Evolutionary conservation across 2,797 vertebrate genomes (phyloP).

Genomic region (Hypotaenidia okinawae): DNA sequence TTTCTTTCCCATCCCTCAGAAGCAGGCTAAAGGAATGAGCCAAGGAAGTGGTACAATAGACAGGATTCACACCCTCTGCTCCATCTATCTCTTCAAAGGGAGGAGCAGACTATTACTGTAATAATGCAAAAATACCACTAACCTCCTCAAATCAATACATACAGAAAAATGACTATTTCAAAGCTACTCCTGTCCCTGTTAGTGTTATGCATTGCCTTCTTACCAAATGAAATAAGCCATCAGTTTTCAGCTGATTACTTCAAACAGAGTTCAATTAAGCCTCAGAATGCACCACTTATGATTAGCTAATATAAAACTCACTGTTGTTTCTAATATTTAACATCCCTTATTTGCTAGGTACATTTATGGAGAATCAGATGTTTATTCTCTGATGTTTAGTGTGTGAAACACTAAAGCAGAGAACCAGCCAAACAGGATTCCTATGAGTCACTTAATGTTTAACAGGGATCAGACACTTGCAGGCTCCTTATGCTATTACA

Average conservation of each 20-base stretch:
- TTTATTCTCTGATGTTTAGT: neutral
- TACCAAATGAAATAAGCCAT: neutral
- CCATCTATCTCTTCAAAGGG: neutral
- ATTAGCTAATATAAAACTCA: neutral
- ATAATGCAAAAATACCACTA: neutral
- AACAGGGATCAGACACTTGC: neutral
- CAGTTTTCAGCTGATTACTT: neutral
- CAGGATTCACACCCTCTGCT: neutral
- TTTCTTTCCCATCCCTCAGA: neutral
- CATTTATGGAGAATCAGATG: neutral
- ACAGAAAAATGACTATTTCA: neutral
- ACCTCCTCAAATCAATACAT: neutral
- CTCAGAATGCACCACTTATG: neutral
- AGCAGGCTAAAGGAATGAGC: neutral
- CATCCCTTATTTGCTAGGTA: neutral
- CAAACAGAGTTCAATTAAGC: neutral
- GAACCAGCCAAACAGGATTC: conserved; percentile 31
- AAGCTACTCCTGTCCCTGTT: neutral
- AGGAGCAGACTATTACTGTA: neutral
- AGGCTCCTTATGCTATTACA: neutral
- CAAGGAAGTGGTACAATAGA: neutral
- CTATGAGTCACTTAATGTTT: conserved; percentile 12
- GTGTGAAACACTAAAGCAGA: neutral
- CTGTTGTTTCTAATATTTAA: neutral
- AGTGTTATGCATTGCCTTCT: neutral